phyloP scores from a whole-genome alignment of 2,113 vertebrate species.

The Brachypodius melanocephalos region DNA sequence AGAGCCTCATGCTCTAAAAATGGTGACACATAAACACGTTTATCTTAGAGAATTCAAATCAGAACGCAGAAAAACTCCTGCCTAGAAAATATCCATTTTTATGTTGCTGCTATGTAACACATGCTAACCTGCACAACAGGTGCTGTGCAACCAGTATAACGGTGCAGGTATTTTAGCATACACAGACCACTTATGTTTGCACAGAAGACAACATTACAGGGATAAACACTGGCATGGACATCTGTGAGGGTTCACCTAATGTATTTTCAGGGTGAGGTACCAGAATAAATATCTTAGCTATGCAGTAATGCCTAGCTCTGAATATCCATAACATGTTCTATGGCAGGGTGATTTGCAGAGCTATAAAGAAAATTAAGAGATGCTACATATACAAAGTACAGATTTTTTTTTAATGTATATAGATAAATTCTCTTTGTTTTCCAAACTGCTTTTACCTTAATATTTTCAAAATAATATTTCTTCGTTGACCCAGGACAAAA shows the following conservation, averaged over 20 bases:
- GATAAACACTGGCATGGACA: not conserved
- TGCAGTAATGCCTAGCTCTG: not conserved
- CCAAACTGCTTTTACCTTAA: not conserved
- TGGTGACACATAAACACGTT: not conserved
- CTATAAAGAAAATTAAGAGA: not conserved
- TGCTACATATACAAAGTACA: not conserved
- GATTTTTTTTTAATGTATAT: too few species aligned
- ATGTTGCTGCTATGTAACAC: not conserved
- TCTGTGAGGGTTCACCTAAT: not conserved
- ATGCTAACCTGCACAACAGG: not conserved
- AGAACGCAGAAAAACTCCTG: not conserved
- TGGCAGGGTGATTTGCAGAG: not conserved
- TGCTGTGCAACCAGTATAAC: not conserved
- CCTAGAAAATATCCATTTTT: not conserved
- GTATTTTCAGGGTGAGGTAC: not conserved
- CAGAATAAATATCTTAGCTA: not conserved
- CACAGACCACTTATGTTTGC: not conserved
- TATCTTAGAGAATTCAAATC: not conserved
- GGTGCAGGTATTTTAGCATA: not conserved
- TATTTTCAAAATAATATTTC: not conserved
- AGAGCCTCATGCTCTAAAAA: not conserved
- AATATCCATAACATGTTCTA: not conserved
- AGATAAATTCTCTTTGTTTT: not conserved
- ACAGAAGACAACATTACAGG: not conserved
- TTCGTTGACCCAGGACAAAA: not conserved